Evolutionary conservation across 1,140 invertebrate species (phyloP).

Genomic region (Tigriopus japonicus): DNA sequence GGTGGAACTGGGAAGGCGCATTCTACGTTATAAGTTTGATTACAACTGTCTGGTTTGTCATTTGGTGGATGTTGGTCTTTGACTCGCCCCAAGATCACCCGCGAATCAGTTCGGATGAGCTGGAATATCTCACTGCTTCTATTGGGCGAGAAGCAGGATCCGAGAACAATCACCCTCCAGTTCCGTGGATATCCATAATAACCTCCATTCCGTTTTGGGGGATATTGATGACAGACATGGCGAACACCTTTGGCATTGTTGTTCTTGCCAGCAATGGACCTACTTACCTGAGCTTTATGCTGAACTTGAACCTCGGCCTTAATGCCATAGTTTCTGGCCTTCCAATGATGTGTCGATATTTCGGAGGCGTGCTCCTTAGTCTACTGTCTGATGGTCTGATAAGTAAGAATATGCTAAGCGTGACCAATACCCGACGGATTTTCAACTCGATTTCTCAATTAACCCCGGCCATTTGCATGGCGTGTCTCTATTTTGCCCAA

Average conservation of each 20-base stretch:
- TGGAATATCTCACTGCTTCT: constrained; percentile 18
- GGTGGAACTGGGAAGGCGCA: constrained; percentile 45
- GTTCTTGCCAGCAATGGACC: not conserved
- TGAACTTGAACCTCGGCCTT: not conserved
- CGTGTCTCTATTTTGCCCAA: not conserved
- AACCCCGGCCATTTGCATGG: not conserved
- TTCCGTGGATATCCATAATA: not conserved
- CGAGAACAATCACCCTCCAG: not conserved
- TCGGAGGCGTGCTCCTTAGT: not conserved
- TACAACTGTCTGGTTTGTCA: constrained; percentile 55
- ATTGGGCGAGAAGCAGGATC: too few species aligned
- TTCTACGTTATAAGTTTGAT: constrained; percentile 62
- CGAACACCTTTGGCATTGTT: not conserved
- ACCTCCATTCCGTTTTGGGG: not conserved
- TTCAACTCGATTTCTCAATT: not conserved
- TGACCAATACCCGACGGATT: not conserved
- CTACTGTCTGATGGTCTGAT: not conserved
- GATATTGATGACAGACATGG: not conserved
- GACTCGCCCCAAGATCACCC: constrained; percentile 70
- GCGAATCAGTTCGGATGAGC: constrained; percentile 56
- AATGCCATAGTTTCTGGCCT: not conserved
- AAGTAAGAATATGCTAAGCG: not conserved
- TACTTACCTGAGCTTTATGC: not conserved
- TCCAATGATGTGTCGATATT: not conserved
- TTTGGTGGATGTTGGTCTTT: constrained; percentile 65